Conservation (phyloP, 2,888 invertebrate species). For the Cryptocephalus moraei region DNA sequence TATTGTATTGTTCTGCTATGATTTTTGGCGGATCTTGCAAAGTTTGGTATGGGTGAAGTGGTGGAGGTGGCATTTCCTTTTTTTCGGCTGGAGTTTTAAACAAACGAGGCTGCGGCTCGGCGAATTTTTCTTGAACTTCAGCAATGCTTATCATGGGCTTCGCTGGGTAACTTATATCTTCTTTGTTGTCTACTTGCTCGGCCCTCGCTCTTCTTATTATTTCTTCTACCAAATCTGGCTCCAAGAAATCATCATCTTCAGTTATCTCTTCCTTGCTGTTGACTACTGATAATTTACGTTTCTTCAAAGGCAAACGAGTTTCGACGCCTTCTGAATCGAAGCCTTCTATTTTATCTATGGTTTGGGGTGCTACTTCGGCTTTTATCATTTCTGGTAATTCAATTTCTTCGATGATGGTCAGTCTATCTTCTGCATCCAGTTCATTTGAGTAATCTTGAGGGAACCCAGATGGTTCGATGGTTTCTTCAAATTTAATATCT, state of each 20-base stretch:
- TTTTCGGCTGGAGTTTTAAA: conserved; percentile 34
- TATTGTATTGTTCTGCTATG: conserved; percentile 28
- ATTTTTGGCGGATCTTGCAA: conserved; percentile 8
- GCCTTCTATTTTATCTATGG: background rate
- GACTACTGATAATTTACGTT: conserved; percentile 24
- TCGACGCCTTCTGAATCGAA: conserved; percentile 15
- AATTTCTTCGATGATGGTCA: background rate
- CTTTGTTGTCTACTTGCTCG: conserved; percentile 9
- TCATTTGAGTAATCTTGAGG: background rate
- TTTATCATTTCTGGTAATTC: conserved; percentile 7
- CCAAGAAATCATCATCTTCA: conserved; percentile 9
- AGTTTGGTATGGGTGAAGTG: conserved; percentile 2
- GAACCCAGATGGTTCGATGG: background rate
- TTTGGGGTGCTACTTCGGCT: background rate
- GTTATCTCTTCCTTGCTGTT: conserved; percentile 7
- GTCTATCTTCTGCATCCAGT: background rate
- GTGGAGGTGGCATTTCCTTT: conserved; percentile 31
- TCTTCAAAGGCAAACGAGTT: conserved; percentile 29
- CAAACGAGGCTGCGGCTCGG: conserved; percentile 13
- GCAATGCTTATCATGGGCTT: conserved; percentile 35
- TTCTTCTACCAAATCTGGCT: conserved; percentile 13
- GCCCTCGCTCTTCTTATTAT: conserved; percentile 12
- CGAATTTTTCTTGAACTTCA: conserved; percentile 26
- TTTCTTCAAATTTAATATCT: background rate
- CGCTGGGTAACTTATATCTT: conserved; percentile 33